Percentiles rank a stretch among this genome's conserved stretches.
Conservation (phyloP, 2,888 invertebrate genomes). For the Colostygia pectinataria region DNA sequence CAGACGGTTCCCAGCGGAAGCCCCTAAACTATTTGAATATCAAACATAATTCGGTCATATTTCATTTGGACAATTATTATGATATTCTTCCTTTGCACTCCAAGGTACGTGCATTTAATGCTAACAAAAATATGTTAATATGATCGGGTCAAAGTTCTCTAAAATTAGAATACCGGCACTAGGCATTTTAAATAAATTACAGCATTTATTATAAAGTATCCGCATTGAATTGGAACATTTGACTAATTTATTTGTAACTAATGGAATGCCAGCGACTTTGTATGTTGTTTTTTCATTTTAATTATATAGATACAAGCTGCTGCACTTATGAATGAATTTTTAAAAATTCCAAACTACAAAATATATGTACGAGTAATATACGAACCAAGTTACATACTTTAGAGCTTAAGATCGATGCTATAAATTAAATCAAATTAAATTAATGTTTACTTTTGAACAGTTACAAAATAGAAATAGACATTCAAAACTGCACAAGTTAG, state of each 20-base stretch:
- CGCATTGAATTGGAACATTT: slow-evolving; percentile 35
- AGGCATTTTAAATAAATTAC: slow-evolving; percentile 45
- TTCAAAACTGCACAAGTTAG: too few species aligned
- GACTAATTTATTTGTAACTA: slow-evolving; percentile 29
- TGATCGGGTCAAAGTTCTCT: slow-evolving; percentile 51
- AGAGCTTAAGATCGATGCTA: too few species aligned
- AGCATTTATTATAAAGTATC: slow-evolving; percentile 26
- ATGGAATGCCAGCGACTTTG: slow-evolving; percentile 17
- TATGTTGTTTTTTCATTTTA: too few species aligned
- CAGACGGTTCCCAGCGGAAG: slow-evolving; percentile 72
- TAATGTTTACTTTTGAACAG: too few species aligned
- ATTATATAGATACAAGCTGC: too few species aligned
- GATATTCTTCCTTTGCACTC: slow-evolving; percentile 75
- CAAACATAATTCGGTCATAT: slow-evolving; percentile 77
- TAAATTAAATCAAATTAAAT: too few species aligned
- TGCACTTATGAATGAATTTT: too few species aligned
- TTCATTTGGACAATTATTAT: slow-evolving; percentile 80
- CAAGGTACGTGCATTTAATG: slow-evolving; percentile 66
- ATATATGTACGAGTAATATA: too few species aligned
- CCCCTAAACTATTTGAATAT: slow-evolving; percentile 77
- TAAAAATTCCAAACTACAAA: too few species aligned
- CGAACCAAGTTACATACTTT: too few species aligned
- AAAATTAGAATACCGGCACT: slow-evolving; percentile 45
- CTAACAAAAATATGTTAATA: slow-evolving; percentile 64
- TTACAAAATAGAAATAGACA: too few species aligned